These are phyloP conservation scores for Drosophila insularis DNA, from an alignment of 1,140 invertebrate genomes.

Conservation along the genomic window DNA sequence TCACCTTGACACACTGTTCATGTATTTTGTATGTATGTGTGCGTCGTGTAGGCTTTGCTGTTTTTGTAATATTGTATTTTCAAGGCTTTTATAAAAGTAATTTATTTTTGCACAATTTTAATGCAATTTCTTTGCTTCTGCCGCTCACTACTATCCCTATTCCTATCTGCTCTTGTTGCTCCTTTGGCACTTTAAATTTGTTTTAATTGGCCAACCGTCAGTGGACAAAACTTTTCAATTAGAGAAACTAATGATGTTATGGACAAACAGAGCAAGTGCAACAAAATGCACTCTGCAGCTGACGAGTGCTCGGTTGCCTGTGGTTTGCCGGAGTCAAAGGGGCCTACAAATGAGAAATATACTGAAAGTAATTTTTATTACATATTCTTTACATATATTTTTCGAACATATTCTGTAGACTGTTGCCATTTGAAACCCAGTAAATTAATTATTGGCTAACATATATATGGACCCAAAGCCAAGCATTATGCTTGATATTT, in stretches of 20 bases:
- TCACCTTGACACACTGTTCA: conserved; percentile 9
- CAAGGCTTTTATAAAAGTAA: background rate
- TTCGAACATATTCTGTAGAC: too few species aligned
- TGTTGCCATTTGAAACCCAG: too few species aligned
- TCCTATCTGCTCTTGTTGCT: background rate
- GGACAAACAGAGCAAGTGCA: conserved; percentile 20
- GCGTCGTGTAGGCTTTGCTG: background rate
- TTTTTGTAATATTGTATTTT: conserved; percentile 1
- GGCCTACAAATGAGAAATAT: background rate
- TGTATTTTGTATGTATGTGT: background rate
- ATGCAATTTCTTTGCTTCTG: conserved; percentile 48
- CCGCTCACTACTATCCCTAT: background rate
- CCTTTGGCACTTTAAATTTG: conserved; percentile 38
- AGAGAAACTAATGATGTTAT: conserved; percentile 66
- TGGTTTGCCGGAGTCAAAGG: background rate
- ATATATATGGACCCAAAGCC: too few species aligned
- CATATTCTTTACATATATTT: background rate
- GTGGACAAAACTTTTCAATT: conserved; percentile 68
- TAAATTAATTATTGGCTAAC: too few species aligned
- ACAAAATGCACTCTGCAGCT: conserved; percentile 9
- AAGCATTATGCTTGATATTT: too few species aligned
- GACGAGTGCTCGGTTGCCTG: background rate
- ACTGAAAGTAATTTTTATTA: conserved; percentile 20
- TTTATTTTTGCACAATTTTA: conserved; percentile 29
- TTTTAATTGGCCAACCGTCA: conserved; percentile 55